Evolutionary conservation across 2,113 vertebrate genomes (phyloP), one percentile per base, ranked within the genome.

Genomic region (Pogonocichla stellata): DNA sequence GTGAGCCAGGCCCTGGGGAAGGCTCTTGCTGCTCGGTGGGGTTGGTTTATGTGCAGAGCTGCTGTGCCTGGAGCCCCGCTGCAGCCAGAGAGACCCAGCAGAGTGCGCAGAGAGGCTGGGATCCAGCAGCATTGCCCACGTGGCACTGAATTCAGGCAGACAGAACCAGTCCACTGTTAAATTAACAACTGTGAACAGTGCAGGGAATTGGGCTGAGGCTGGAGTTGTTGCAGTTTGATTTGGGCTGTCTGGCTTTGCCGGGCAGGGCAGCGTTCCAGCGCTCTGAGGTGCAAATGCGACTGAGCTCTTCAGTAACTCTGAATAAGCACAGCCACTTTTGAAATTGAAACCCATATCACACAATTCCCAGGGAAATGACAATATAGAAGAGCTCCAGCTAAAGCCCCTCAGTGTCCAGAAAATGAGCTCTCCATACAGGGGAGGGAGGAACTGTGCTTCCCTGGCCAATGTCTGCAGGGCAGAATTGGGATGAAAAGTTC

Each of bases 141-240:
- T 1, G 48, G 73, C 87, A 38, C 78, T 85, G 70, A 16, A 69
- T 33, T 62, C 14, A 36, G 74, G 78, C 80, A 82, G 78, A 87
- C 0, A 65, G 91, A 94, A 62, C 25, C 87, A 95, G 78, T 31
- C 34, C 87, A 69, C 23, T 93, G 87, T 88, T 95, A 82, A 97
- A 94, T 96, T 90, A 95, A 88, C 90, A 90, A 61, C 78, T 80
- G 89, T 26, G 91, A 86, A 31, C 0, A 2, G 66, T 7, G 66
- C 89, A 48, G 70, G 72, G 84, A 45, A 61, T 12, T 69, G 87
- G 79, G 93, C 47, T 47, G 90, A 48, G 3, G 67, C 70, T 89
- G 70, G 50, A 91, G 80, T 18, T 80, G 84, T 31, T 82, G 33
- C 50, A 90, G 89, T 90, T 82, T 67, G 91, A 81, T 88, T 95